Evolutionary conservation across 2,888 invertebrate species (phyloP).

Genomic region (Isoperla grammatica): DNA sequence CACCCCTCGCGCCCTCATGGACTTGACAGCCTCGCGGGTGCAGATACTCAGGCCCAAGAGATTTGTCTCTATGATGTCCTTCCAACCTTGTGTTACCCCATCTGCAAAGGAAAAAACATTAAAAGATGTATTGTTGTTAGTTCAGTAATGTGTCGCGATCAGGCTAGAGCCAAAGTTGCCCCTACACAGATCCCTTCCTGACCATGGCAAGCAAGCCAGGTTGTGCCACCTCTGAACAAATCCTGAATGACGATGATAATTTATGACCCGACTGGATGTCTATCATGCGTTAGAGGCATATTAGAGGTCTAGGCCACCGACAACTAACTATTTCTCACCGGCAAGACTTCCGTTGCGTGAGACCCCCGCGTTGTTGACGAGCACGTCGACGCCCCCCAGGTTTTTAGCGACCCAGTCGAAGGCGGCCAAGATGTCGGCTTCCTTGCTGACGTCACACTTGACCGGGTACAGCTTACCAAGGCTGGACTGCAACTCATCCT

Average conservation of each 20-base stretch:
- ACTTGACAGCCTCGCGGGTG: constrained; percentile 44
- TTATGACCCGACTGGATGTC: too few species aligned
- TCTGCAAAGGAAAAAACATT: constrained; percentile 16
- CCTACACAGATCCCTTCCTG: neutral
- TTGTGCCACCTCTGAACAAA: too few species aligned
- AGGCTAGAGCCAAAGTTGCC: neutral
- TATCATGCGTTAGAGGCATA: too few species aligned
- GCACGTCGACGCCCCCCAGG: constrained; percentile 40
- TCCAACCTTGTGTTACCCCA: constrained; percentile 39
- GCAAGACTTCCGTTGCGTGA: too few species aligned
- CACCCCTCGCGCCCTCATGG: constrained; percentile 48
- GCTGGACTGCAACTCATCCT: neutral
- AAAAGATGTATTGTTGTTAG: constrained; percentile 21
- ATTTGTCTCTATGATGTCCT: constrained; percentile 48
- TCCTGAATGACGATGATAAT: too few species aligned
- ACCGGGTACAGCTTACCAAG: constrained; percentile 34
- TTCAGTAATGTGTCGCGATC: too few species aligned
- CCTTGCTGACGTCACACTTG: constrained; percentile 40
- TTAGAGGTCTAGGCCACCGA: neutral
- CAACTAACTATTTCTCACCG: neutral
- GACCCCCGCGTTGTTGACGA: constrained; percentile 42
- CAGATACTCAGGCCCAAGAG: constrained; percentile 45
- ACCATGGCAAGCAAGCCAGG: too few species aligned
- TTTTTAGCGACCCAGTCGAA: constrained; percentile 40
- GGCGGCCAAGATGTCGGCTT: constrained; percentile 38